These are phyloP conservation scores for Alethe diademata DNA, from an alignment of 2,113 vertebrate genomes.

Conservation along the genomic window DNA sequence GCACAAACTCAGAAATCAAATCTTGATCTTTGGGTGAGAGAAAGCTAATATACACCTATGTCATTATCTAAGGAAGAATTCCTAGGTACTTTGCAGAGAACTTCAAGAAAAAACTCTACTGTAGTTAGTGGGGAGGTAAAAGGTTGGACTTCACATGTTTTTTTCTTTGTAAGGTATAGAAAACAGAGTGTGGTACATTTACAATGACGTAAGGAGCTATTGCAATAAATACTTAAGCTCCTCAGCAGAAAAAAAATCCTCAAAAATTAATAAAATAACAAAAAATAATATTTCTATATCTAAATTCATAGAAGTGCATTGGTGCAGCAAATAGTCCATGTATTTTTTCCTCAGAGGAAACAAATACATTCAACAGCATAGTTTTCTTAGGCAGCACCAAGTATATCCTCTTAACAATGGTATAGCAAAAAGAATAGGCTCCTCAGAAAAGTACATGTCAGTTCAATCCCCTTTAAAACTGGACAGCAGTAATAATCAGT, in stretches of 20 bases:
- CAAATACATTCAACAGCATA: background rate
- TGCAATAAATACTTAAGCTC: background rate
- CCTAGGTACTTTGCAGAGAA: background rate
- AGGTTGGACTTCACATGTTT: background rate
- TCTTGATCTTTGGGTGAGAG: background rate
- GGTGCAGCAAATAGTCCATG: background rate
- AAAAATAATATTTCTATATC: background rate
- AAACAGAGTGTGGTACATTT: background rate
- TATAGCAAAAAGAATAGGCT: background rate
- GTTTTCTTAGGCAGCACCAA: background rate
- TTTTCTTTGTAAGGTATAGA: background rate
- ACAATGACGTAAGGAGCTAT: background rate
- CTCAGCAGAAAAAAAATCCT: background rate
- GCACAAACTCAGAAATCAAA: background rate
- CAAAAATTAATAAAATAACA: background rate
- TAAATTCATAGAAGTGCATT: background rate
- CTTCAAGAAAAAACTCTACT: background rate
- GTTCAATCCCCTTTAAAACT: background rate
- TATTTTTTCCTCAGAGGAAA: background rate
- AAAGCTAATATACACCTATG: background rate
- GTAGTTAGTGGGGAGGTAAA: background rate
- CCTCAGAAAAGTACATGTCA: background rate
- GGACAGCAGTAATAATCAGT: constrained; percentile 1
- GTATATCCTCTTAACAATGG: background rate
- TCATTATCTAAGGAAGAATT: background rate